Evolutionary conservation across 1,140 invertebrate genomes (phyloP), one percentile per base, ranked within the genome.

Genomic region (Palaemon carinicauda): DNA sequence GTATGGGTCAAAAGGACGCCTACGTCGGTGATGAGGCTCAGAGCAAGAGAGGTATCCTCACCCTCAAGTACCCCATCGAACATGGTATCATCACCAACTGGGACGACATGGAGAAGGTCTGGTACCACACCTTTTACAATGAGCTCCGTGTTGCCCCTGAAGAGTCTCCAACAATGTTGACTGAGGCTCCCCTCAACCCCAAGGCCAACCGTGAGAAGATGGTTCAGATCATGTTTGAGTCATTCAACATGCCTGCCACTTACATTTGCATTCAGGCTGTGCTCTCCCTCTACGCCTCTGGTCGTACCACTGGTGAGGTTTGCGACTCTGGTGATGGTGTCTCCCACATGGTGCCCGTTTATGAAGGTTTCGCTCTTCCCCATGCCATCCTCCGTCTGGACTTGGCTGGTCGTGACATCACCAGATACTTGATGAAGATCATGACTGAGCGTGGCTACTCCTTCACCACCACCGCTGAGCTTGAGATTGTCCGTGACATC

Each of bases 81-180:
- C 96, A 98, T 93, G 97, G 96, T 90, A 97, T 98, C 92, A 96
- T 98, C 91, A 98, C 96, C 92, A 98, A 98, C 94, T 98, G 97
- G 97, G 97, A 98, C 91, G 83, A 86, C 60, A 86, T 86, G 96
- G 96, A 98, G 92, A 97, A 97, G 92, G 97, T 98, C 92, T 98
- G 96, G 96, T 97, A 98, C 93, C 96, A 98, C 93, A 96, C 96
- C 87, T 98, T 98, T 93, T 98, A 98, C 93, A 98, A 97, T 91
- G 97, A 98, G 92, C 93, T 99, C 89, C 96, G 97, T 93, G 97
- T 98, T 85, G 97, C 97, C 69, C 98, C 97, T 12, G 97, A 98
- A 91, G 97, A 98, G 91, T 96, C 97, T 91, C 96, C 97, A 71
- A 96, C 98, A 12, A 94, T 98, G 60, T 92, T 98, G 54, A 97